phyloP scores from a whole-genome alignment of 2,888 invertebrate genomes.

The Idaea biselata region DNA sequence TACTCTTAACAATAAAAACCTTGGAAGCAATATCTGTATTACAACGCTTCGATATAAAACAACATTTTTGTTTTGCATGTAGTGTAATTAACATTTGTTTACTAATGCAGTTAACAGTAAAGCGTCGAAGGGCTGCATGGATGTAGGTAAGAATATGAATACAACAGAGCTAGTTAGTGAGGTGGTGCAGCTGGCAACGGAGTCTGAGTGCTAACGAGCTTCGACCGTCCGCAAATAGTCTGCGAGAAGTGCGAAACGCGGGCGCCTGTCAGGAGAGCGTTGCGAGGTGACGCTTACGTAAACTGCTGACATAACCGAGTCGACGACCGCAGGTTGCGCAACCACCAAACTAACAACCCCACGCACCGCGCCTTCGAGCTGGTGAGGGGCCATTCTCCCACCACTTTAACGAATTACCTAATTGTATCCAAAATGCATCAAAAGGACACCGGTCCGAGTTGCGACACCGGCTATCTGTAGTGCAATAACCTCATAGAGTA shows the following conservation, averaged over 20 bases:
- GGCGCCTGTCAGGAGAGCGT: slow-evolving; percentile 67
- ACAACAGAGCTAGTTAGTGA: slow-evolving; percentile 46
- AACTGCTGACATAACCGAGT: slow-evolving; percentile 78
- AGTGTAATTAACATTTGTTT: slow-evolving; percentile 20
- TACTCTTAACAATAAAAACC: not conserved
- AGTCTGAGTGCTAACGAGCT: slow-evolving; percentile 56
- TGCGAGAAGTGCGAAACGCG: slow-evolving; percentile 72
- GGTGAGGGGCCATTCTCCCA: slow-evolving; percentile 54
- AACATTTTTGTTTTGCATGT: slow-evolving; percentile 3
- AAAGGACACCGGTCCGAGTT: slow-evolving; percentile 73
- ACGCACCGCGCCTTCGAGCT: slow-evolving; percentile 58
- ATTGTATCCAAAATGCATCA: slow-evolving; percentile 73
- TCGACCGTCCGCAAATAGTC: slow-evolving; percentile 65
- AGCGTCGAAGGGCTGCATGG: slow-evolving; percentile 33
- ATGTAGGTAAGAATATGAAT: slow-evolving; percentile 10
- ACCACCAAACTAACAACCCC: slow-evolving; percentile 75
- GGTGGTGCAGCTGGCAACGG: slow-evolving; percentile 31
- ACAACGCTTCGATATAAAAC: not conserved
- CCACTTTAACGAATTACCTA: slow-evolving; percentile 66
- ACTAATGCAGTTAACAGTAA: slow-evolving; percentile 44
- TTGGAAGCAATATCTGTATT: not conserved
- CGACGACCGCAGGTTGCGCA: slow-evolving; percentile 79
- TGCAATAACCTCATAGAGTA: slow-evolving; percentile 67
- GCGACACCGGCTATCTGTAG: slow-evolving; percentile 65
- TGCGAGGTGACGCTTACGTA: slow-evolving; percentile 78